Base-by-base conservation (phyloP, 2,888 invertebrate species). In the Ditylenchus weischeri region DNA sequence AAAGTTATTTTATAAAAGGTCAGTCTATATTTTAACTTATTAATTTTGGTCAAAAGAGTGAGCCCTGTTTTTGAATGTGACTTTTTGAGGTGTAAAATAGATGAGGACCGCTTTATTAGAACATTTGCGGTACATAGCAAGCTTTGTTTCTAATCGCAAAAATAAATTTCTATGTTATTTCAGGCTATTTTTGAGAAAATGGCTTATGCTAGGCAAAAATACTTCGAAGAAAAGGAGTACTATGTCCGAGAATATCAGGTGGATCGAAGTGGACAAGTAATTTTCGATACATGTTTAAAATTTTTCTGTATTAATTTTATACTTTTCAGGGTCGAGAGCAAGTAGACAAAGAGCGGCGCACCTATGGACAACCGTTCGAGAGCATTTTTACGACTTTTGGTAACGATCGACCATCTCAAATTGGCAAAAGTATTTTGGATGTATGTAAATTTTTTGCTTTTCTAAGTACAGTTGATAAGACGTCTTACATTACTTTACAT, bases 201-300 rank as follows among this genome's bases (percentile, higher is more conserved):
- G 54, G 5, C 54, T 29, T 54, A 21, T 13, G 11, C 54, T 54
- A 4, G 54, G 10, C 54, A 29, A 21, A n/a, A 54, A 54, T 54
- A 54, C 10, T 54, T 54, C 10, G 54, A 54, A 54, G 54, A 54
- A 54, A 54, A 21, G 2, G 54, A 54, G n/a, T 54, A 54, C 54
- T 54, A 54, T 8, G 13, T 54, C 54, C 54, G 54, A 21, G 54
- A 54, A 54, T 54, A 54, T 54, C 23, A 54, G 29, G 43, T 43
- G 11, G 29, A 29, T 29, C 11, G n/a, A 29, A 54, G 29, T 54
- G 54, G 54, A 54, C 29, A 15, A n/a, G 54, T 54, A 18, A 23
- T 54, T 54, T 29, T 23, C 29, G 2, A 54, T 29, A n/a, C n/a
- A 21, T 54, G 21, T 54, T 15, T 29, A 21, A 10, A 54, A 54